Percentiles rank a stretch among this genome's conserved stretches.
Conservation (phyloP, 92 coral and sea anemone genomes). For the Plumapathes pennacea region DNA sequence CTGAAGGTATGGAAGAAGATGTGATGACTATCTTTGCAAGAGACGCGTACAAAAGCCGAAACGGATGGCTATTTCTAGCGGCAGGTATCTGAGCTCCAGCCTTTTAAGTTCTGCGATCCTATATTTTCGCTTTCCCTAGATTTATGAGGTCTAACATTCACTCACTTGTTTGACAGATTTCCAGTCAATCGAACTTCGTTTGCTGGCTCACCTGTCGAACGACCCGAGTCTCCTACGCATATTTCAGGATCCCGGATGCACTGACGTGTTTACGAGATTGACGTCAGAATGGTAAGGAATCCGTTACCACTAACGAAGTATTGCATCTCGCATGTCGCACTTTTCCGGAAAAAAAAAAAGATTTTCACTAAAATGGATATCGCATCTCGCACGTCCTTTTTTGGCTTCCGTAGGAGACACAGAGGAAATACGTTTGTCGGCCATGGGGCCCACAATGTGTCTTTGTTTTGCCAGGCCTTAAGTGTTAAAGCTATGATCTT, state of each 20-base stretch:
- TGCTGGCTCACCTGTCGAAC: slow-evolving; percentile 87
- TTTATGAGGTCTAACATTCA: neutral
- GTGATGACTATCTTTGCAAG: slow-evolving; percentile 58
- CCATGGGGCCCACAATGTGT: no score
- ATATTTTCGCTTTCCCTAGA: neutral
- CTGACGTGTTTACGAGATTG: slow-evolving; percentile 76
- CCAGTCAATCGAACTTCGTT: slow-evolving; percentile 87
- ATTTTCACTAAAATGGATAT: no score
- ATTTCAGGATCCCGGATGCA: slow-evolving; percentile 58
- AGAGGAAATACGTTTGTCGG: no score
- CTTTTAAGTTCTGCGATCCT: no score
- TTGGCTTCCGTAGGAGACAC: no score
- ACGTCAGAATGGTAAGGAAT: slow-evolving; percentile 72
- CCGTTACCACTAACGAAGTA: no score
- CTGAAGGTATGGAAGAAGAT: slow-evolving; percentile 75
- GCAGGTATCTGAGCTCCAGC: slow-evolving; percentile 85
- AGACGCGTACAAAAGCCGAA: slow-evolving; percentile 72
- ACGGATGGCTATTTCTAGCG: slow-evolving; percentile 86
- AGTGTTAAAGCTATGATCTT: no score
- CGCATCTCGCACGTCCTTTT: no score
- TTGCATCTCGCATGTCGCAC: no score
- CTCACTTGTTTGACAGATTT: slow-evolving; percentile 51
- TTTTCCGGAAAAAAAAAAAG: no score
- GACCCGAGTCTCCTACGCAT: slow-evolving; percentile 83
- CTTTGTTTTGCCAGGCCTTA: no score